Evolutionary conservation across 2,888 invertebrate species (phyloP).

Genomic region (Dynastes grantii): DNA sequence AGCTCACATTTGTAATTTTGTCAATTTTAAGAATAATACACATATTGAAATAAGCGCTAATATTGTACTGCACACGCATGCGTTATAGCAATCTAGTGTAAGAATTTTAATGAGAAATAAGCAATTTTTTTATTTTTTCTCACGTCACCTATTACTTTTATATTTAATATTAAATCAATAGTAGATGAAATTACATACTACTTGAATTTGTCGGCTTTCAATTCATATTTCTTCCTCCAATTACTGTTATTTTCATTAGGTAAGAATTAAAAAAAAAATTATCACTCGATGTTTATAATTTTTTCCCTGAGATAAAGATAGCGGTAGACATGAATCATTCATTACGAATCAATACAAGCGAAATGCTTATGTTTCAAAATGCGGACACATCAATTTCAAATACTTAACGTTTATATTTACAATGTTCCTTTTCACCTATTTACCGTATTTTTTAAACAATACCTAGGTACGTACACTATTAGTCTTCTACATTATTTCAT

Average conservation of each 20-base stretch:
- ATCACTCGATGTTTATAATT: background rate
- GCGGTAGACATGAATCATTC: conserved; percentile 18
- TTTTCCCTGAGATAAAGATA: conserved; percentile 43
- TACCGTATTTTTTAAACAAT: conserved; percentile 19
- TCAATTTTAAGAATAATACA: no score
- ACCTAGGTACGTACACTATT: conserved; percentile 5
- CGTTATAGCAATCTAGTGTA: no score
- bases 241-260: background rate
- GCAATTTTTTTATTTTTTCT: no score
- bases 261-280: background rate
- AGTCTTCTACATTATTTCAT: conserved; percentile 16
- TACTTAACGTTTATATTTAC: conserved; percentile 35
- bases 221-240: background rate
- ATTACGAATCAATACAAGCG: conserved; percentile 9
- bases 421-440: conserved; percentile 21
- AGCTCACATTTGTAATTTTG: no score
- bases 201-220: no score
- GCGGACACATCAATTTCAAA: conserved; percentile 6
- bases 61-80: no score
- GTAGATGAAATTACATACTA: no score
- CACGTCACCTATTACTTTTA: no score
- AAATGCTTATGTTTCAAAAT: conserved; percentile 24
- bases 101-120: no score
- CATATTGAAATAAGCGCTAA: no score
- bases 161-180: no score